Evolutionary conservation across 2,888 invertebrate genomes (phyloP).

Genomic region (Trissolcus brochymenae): DNA sequence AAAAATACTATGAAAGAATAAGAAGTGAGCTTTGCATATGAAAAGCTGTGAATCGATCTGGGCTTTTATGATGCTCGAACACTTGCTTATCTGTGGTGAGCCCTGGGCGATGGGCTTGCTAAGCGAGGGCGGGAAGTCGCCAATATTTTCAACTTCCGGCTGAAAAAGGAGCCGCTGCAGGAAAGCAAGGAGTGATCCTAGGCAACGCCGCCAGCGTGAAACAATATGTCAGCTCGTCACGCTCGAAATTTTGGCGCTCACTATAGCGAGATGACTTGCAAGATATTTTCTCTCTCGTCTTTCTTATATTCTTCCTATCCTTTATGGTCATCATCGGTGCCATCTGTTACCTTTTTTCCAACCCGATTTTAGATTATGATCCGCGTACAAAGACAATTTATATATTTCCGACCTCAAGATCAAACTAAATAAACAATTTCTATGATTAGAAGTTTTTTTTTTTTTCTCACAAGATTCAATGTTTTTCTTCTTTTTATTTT

Average conservation of each 20-base stretch:
- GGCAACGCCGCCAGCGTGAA: constrained; percentile 61
- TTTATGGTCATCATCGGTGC: constrained; percentile 38
- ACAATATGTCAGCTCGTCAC: constrained; percentile 71
- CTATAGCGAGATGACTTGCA: constrained; percentile 52
- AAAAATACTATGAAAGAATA: constrained; percentile 76
- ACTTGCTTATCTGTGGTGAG: constrained; percentile 61
- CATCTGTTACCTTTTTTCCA: constrained; percentile 41
- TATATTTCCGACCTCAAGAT: no score
- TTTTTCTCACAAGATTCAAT: neutral
- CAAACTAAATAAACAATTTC: neutral
- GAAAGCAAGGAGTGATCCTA: constrained; percentile 56
- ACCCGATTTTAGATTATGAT: neutral
- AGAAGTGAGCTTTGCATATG: constrained; percentile 75
- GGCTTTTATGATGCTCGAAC: constrained; percentile 71
- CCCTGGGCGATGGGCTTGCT: constrained; percentile 56
- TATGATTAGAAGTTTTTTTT: neutral
- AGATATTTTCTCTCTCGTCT: constrained; percentile 35
- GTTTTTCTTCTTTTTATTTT: no score
- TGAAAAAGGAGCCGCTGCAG: constrained; percentile 51
- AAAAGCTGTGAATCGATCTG: constrained; percentile 75
- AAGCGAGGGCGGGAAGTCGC: constrained; percentile 67
- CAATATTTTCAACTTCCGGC: constrained; percentile 74
- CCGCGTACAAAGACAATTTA: no score
- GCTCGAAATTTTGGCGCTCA: constrained; percentile 58
- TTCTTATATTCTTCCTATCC: constrained; percentile 32